phyloP scores from a whole-genome alignment of 2,113 vertebrate genomes.

The Danio rerio region DNA sequence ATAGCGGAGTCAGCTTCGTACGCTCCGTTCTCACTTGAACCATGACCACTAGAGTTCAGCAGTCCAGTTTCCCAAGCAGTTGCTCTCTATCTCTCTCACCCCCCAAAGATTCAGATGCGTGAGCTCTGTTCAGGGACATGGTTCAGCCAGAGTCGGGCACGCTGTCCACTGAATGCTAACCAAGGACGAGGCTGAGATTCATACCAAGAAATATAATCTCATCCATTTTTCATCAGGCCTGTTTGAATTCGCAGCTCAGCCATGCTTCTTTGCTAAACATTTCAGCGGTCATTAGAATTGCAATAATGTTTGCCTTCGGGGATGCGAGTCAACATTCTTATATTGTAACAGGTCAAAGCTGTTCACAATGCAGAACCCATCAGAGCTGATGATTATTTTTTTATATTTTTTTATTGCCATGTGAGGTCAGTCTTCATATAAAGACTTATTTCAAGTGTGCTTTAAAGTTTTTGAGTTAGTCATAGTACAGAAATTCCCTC shows the following conservation, averaged over 20 bases:
- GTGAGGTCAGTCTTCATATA: slow-evolving; percentile 17
- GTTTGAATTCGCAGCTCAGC: slow-evolving; percentile 8
- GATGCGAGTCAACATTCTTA: slow-evolving; percentile 26
- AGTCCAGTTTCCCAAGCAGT: background rate
- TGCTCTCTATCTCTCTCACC: background rate
- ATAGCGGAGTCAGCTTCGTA: slow-evolving; percentile 3
- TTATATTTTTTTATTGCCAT: background rate
- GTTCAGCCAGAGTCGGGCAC: slow-evolving; percentile 27
- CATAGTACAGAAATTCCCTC: no score
- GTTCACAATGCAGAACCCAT: slow-evolving; percentile 13
- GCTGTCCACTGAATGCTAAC: slow-evolving; percentile 26
- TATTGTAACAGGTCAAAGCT: slow-evolving; percentile 22
- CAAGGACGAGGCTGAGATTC: slow-evolving; percentile 33
- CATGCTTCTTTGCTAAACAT: slow-evolving; percentile 34
- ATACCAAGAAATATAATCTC: slow-evolving; percentile 39
- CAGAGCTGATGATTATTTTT: background rate
- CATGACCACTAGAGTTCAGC: slow-evolving; percentile 7
- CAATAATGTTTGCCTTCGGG: slow-evolving; percentile 38
- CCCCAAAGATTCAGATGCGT: slow-evolving; percentile 10
- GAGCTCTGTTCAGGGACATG: slow-evolving; percentile 19
- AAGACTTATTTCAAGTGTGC: slow-evolving; percentile 2
- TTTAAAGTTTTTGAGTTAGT: slow-evolving; percentile 2
- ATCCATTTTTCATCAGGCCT: slow-evolving; percentile 42
- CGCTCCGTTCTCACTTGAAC: slow-evolving; percentile 21
- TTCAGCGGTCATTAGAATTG: slow-evolving; percentile 38